Evolutionary conservation across 2,797 vertebrate genomes (phyloP).

Genomic region (Malurus splendens): DNA sequence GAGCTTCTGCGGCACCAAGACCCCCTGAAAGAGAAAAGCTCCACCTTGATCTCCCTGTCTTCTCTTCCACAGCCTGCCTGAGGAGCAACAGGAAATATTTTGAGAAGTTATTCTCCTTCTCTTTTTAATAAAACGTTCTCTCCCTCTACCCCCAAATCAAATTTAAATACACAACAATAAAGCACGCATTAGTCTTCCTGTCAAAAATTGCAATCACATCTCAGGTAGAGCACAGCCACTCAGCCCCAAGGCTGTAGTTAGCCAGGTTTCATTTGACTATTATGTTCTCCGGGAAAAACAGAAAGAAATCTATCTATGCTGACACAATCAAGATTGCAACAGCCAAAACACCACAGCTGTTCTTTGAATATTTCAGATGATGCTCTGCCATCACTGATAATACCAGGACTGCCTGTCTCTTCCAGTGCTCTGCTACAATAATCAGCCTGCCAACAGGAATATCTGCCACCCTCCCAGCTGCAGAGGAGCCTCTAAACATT

Average conservation of each 20-base stretch:
- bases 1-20: neutral
- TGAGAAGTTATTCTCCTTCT: neutral
- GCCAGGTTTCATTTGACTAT: slow-evolving; percentile 16
- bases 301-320: slow-evolving; percentile 21
- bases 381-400: neutral
- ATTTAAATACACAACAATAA: slow-evolving; percentile 64
- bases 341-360: slow-evolving; percentile 14
- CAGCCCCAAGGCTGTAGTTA: slow-evolving; percentile 29
- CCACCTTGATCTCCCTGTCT: neutral
- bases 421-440: slow-evolving; percentile 9
- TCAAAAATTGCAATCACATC: slow-evolving; percentile 36
- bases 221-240: slow-evolving; percentile 1
- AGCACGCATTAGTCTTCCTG: slow-evolving; percentile 43
- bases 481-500: neutral
- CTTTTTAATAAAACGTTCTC: slow-evolving; percentile 24
- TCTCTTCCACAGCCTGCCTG: neutral
- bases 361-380: slow-evolving; percentile 41
- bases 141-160: slow-evolving; percentile 34
- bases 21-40: neutral
- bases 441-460: neutral
- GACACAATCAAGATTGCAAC: slow-evolving; percentile 39
- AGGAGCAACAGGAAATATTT: slow-evolving; percentile 9
- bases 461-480: slow-evolving; percentile 2
- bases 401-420: neutral
- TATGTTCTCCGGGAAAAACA: slow-evolving; percentile 2